Evolutionary conservation across 2,888 invertebrate species (phyloP).

Genomic region (Hemicrepidius hirtus): DNA sequence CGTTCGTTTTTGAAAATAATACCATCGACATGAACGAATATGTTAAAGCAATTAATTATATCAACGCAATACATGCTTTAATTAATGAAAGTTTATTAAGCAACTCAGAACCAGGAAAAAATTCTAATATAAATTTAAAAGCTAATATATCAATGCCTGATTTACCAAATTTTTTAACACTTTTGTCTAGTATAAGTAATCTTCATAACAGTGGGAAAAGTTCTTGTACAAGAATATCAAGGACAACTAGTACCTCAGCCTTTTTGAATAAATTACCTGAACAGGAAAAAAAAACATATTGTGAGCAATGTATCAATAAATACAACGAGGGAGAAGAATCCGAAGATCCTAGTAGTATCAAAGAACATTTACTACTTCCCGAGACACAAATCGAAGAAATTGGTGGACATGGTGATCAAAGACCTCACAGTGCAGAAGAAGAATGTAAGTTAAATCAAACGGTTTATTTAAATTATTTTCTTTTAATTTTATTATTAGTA

Average conservation of each 20-base stretch:
- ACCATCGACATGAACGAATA: slow-evolving; percentile 25
- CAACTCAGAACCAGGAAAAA: background rate
- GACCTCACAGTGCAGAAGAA: too few species aligned
- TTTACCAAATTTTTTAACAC: slow-evolving; percentile 42
- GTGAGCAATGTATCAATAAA: too few species aligned
- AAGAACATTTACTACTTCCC: too few species aligned
- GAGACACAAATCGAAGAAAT: too few species aligned
- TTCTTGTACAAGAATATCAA: background rate
- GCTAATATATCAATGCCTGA: slow-evolving; percentile 42
- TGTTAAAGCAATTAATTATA: slow-evolving; percentile 52
- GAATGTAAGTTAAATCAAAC: too few species aligned
- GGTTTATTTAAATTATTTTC: too few species aligned
- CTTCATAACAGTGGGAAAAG: background rate
- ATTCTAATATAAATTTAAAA: background rate
- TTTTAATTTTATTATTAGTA: background rate
- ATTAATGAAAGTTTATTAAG: slow-evolving; percentile 38
- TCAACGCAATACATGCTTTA: slow-evolving; percentile 49
- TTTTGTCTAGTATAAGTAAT: slow-evolving; percentile 12
- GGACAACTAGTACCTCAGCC: slow-evolving; percentile 10
- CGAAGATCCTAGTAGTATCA: too few species aligned
- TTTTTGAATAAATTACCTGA: too few species aligned
- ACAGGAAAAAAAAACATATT: too few species aligned
- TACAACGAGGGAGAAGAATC: too few species aligned
- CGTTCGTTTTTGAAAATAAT: background rate
- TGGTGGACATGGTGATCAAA: too few species aligned